A percentile compares a stretch with the other conserved stretches of the same genome.
phyloP scores from a whole-genome alignment of 2,113 vertebrate species.

The Forbesichthys agassizii region DNA sequence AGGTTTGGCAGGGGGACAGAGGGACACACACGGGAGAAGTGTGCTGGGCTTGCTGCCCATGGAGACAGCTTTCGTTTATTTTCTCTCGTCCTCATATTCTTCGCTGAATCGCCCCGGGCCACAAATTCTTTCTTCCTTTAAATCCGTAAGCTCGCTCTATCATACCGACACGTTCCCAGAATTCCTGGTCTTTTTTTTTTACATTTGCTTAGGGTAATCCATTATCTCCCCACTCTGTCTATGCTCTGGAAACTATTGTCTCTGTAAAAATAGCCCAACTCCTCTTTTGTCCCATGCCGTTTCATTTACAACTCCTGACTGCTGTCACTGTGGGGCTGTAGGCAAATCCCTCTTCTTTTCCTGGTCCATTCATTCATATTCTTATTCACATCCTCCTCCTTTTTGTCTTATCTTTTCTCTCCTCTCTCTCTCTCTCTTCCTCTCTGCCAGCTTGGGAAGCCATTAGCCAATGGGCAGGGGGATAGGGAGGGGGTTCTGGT shows the following conservation, averaged over 20 bases:
- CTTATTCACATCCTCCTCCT: not conserved
- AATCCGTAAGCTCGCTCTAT: not conserved
- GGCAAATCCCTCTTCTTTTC: too few species aligned
- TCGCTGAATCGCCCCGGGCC: not conserved
- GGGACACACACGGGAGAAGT: constrained; percentile 1
- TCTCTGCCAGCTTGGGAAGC: constrained; percentile 52
- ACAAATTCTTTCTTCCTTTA: not conserved
- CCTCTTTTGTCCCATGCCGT: too few species aligned
- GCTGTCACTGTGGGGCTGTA: too few species aligned
- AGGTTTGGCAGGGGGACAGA: not conserved
- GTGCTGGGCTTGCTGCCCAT: constrained; percentile 8
- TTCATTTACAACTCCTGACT: too few species aligned
- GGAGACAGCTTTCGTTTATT: not conserved
- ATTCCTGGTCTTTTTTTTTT: too few species aligned
- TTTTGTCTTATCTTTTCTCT: constrained; percentile 6
- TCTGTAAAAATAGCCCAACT: too few species aligned
- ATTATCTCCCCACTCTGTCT: too few species aligned
- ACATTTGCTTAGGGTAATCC: too few species aligned
- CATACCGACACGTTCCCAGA: too few species aligned
- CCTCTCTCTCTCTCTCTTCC: not conserved
- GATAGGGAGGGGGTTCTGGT: constrained; percentile 30
- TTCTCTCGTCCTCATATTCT: not conserved
- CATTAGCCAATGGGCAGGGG: constrained; percentile 39
- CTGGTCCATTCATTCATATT: not conserved
- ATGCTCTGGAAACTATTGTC: too few species aligned